A percentile compares a stretch with the other conserved stretches of the same genome.
These are phyloP conservation scores for Malurus cyaneus DNA, from an alignment of 2,113 vertebrate genomes.

Conservation along the genomic window DNA sequence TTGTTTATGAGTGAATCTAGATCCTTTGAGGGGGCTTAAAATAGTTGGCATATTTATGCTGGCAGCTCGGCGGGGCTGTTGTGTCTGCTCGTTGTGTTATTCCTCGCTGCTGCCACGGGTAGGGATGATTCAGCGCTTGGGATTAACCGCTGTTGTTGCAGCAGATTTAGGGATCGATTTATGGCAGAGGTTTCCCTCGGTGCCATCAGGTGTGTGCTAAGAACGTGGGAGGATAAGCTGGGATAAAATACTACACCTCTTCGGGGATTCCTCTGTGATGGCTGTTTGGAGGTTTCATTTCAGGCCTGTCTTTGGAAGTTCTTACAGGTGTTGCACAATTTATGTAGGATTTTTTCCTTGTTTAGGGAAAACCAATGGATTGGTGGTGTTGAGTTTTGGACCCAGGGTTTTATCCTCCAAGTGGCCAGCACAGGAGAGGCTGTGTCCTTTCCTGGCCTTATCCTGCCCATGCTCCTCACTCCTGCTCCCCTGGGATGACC, in stretches of 20 bases:
- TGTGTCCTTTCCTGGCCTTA: neutral
- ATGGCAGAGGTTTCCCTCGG: neutral
- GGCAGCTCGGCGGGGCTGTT: neutral
- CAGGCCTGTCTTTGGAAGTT: neutral
- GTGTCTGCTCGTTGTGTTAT: neutral
- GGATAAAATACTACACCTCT: neutral
- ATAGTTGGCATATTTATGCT: slow-evolving; percentile 49
- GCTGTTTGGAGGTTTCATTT: neutral
- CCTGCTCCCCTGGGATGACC: neutral
- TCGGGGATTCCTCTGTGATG: neutral
- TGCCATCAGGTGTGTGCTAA: neutral
- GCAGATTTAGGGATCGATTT: slow-evolving; percentile 22
- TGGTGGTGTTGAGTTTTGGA: neutral
- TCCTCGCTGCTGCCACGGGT: neutral
- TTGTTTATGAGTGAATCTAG: neutral
- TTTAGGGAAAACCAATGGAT: neutral
- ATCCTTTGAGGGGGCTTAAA: slow-evolving; percentile 48
- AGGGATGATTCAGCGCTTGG: neutral
- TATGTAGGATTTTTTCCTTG: neutral
- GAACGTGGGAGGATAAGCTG: neutral
- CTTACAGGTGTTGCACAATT: neutral
- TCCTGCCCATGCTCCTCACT: neutral
- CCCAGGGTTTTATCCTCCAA: neutral
- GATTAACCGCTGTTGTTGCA: neutral
- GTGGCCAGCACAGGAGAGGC: neutral